Evolutionary conservation across 2,797 vertebrate species (phyloP).

Genomic region (Acipenser ruthenus): DNA sequence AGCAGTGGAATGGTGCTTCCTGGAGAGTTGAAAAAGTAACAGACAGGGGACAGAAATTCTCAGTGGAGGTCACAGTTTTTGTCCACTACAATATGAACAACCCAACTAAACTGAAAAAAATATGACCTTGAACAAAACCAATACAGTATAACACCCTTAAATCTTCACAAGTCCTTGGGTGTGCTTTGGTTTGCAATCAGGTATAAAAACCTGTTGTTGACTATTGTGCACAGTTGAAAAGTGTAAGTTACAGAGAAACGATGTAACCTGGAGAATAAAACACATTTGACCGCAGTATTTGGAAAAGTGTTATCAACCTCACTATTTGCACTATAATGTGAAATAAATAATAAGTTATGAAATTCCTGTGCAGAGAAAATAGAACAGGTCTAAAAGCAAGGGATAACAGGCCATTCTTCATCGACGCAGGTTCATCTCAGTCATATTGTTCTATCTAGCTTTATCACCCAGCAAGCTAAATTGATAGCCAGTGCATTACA

Average conservation of each 20-base stretch:
- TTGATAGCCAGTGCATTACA: slow-evolving; percentile 1
- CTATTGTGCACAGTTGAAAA: not conserved
- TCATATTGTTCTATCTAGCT: slow-evolving; percentile 20
- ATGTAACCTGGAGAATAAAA: not conserved
- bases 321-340: not conserved
- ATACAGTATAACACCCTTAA: too few relatives aligned
- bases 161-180: not conserved
- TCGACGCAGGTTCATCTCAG: slow-evolving; percentile 5
- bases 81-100: too few relatives aligned
- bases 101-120: too few relatives aligned
- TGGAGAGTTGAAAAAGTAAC: too few relatives aligned
- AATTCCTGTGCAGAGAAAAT: slow-evolving; percentile 8
- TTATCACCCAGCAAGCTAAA: slow-evolving; percentile 17
- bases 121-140: too few relatives aligned
- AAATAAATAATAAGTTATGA: not conserved
- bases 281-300: not conserved
- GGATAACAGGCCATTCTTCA: slow-evolving; percentile 14
- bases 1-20: too few relatives aligned
- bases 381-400: not conserved
- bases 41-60: slow-evolving; percentile 18
- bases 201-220: not conserved
- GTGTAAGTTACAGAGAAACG: not conserved
- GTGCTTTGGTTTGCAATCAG: not conserved
- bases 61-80: slow-evolving; percentile 9
- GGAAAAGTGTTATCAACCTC: not conserved